Evolutionary conservation across 2,113 vertebrate species (phyloP).

Genomic region (Leptosomus discolor): DNA sequence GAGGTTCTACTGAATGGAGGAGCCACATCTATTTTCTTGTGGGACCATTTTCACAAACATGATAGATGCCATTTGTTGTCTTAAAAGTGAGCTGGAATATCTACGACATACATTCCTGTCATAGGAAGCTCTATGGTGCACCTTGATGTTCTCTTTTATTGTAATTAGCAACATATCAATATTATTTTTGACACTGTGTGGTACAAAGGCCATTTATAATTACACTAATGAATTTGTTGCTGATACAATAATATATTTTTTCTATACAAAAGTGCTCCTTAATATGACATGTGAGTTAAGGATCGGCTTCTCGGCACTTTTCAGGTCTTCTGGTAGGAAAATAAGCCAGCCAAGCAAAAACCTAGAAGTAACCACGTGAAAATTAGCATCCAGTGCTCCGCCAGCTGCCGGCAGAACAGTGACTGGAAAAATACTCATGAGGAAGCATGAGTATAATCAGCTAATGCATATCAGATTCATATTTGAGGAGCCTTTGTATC

Average conservation of each 20-base stretch:
- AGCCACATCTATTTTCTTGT: conserved; percentile 26
- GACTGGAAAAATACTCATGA: background rate
- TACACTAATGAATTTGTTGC: conserved; percentile 40
- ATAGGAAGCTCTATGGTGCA: conserved; percentile 33
- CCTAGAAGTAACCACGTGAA: background rate
- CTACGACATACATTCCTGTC: conserved; percentile 58
- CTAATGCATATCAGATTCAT: background rate
- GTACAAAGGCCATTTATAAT: conserved; percentile 50
- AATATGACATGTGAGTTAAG: background rate
- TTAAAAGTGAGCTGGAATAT: conserved; percentile 67
- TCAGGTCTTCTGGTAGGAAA: conserved; percentile 29
- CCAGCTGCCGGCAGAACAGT: background rate
- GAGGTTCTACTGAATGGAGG: conserved; percentile 40
- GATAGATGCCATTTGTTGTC: conserved; percentile 59
- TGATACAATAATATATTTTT: conserved; percentile 39
- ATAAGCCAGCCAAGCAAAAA: conserved; percentile 14
- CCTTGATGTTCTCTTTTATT: conserved; percentile 61
- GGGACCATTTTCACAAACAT: conserved; percentile 45
- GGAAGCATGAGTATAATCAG: background rate
- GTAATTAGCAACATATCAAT: conserved; percentile 65
- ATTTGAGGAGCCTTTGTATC: conserved; percentile 54
- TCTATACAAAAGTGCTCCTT: conserved; percentile 62
- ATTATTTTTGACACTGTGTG: conserved; percentile 61
- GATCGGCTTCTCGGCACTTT: conserved; percentile 37
- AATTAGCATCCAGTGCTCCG: background rate